phyloP scores from a whole-genome alignment of 2,888 invertebrate genomes.

The Strigamia maritima region DNA sequence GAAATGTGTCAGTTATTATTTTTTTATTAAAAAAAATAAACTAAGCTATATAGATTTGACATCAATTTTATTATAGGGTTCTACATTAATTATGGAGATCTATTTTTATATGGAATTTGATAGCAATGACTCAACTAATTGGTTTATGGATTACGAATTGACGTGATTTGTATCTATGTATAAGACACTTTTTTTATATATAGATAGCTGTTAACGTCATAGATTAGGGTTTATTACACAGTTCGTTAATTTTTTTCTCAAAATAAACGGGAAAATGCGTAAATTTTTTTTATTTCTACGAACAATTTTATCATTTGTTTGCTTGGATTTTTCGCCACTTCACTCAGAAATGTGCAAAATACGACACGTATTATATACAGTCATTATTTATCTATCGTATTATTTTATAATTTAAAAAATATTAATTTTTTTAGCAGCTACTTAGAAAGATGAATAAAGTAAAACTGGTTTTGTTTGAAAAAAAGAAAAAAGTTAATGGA shows the following conservation, averaged over 20 bases:
- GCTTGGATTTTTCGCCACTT: background rate
- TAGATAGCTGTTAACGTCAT: background rate
- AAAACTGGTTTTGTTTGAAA: too few species aligned
- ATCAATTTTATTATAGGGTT: background rate
- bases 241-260: background rate
- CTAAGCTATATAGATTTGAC: background rate
- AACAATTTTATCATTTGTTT: background rate
- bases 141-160: background rate
- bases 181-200: background rate
- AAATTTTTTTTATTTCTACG: background rate
- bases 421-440: too few species aligned
- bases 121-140: background rate
- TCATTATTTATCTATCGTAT: too few species aligned
- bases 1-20: too few species aligned
- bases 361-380: background rate
- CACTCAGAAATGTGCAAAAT: background rate
- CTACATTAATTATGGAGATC: background rate
- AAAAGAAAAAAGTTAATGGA: too few species aligned
- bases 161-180: background rate
- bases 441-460: too few species aligned
- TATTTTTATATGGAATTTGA: background rate
- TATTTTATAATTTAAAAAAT: too few species aligned
- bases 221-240: background rate
- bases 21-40: background rate
- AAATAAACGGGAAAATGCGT: background rate